Percentiles rank a stretch among this genome's conserved stretches.
These are phyloP conservation scores for Phenganax stokvisi DNA, from an alignment of 92 coral and sea anemone species.

Conservation along the genomic window DNA sequence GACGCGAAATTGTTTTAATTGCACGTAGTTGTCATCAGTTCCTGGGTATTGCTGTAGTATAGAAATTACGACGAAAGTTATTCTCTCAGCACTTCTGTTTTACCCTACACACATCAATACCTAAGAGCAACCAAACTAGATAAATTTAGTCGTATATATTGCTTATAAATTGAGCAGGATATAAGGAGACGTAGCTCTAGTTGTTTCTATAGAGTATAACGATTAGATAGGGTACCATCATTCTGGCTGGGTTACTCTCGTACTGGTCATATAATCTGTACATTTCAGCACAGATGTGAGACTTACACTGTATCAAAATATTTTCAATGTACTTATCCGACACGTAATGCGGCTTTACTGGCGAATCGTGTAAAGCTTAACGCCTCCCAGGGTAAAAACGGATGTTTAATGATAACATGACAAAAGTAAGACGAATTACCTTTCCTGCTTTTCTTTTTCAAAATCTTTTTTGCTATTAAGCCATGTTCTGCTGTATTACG, in stretches of 20 bases:
- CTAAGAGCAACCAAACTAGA: not conserved
- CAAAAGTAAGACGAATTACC: constrained; percentile 8
- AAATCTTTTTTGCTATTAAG: not conserved
- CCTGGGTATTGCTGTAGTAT: not conserved
- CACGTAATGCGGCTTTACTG: constrained; percentile 8
- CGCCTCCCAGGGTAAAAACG: not conserved
- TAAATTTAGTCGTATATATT: not conserved
- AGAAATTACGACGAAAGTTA: too few relatives aligned
- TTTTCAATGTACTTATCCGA: not conserved
- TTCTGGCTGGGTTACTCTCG: not conserved
- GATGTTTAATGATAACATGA: constrained; percentile 1
- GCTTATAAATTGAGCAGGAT: not conserved
- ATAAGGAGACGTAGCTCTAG: not conserved
- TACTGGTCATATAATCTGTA: not conserved
- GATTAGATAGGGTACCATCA: not conserved
- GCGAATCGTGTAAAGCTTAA: not conserved
- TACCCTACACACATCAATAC: not conserved
- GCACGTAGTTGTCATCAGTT: not conserved
- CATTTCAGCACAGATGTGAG: not conserved
- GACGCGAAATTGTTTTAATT: constrained; percentile 6
- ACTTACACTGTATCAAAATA: not conserved
- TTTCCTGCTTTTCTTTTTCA: not conserved
- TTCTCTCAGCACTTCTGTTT: not conserved
- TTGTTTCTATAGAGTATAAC: constrained; percentile 1
- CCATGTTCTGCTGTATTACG: not conserved